Evolutionary conservation across 2,888 invertebrate species (phyloP), one percentile per base, ranked within the genome.

Genomic region (Nysson spinosus): DNA sequence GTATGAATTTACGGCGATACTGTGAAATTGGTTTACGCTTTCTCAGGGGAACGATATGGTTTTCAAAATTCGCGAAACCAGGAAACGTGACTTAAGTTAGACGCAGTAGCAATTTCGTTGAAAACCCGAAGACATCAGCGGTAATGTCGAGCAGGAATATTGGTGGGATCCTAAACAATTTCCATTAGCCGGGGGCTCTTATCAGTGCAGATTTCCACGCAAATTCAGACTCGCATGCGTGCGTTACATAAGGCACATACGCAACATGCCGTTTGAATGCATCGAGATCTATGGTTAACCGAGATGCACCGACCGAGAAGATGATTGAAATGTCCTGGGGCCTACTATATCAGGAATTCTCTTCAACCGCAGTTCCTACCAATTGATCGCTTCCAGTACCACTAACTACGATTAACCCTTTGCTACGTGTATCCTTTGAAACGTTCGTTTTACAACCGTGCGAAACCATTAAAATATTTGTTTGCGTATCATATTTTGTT

Each of bases 251-350:
- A 11, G 17, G 37, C 56, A 30, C 9, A 39, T 22, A 24, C 40
- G 43, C 35, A 43, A 52, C 46, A 44, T 22, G 20, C 20, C 28
- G n/a, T n/a, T n/a, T n/a, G n/a, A n/a, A n/a, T n/a, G n/a, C 47
- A 42, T 20, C 28, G 35, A 44, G 49, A 49, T 58, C 65, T 60
- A 50, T 54, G 67, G 65, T 67, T 67, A 67, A 28, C 26, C 57
- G 44, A 19, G 44, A 35, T 47, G 54, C 46, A 34, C 24, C 46
- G 54, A 44, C 39, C 34, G 54, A 49, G 44, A 42, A 42, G 35
- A 32, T 50, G 50, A 68, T 71, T 42, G 55, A 52, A 67, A 51
- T 43, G 62, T 51, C 71, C 68, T 5, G 64, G 17, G 56, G 68
- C 64, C 35, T 20, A 4, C 17, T 17, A 43, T 51, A 9, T 16